Base-by-base conservation (phyloP, 2,113 vertebrate genomes). In the Cichladusa arquata region DNA sequence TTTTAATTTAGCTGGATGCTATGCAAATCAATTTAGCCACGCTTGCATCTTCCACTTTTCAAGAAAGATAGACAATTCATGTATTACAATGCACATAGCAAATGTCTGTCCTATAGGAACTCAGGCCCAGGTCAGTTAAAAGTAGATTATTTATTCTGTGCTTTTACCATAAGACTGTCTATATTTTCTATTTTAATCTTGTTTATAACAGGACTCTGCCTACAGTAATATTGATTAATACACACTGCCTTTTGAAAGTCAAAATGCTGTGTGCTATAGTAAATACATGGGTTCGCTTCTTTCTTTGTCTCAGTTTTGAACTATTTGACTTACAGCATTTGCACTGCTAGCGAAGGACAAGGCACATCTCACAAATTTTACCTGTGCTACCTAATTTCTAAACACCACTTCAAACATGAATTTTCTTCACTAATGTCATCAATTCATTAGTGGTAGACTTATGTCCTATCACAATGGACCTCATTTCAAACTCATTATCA, bases 351-450 rank as follows among this genome's bases (percentile, higher is more conserved):
- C 47, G 22, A 28, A 77, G 14, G 12, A 74, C 47, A 65, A 74
- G 19, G 24, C 19, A 58, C 29, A 40, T 16, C 18, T 81, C 36
- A 67, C 24, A 78, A 58, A 56, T 24, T 5, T 60, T 54, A n/a
- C 36, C 26, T 45, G 58, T 33, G 36, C 40, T 48, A 36, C 9
- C 26, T 58, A 33, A 44, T 44, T 51, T 58, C 11, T 67, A 58
- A 67, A 31, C 44, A 25, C 4, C 0, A 0, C 13, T 14, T 58
- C 36, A 44, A 44, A 36, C 20, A 26, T 51, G 26, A 51, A 33
- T 51, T 77, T 58, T 44, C 26, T 77, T 58, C 36, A 51, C 23
- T 36, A 58, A 58, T 18, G 14, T 58, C 17, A 58, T 36, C 36
- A 58, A 26, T 86, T 50, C 42, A 66, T 20, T 53, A 31, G 13